Evolutionary conservation across 1,140 invertebrate species (phyloP).

Genomic region (Rhopalosiphum padi): DNA sequence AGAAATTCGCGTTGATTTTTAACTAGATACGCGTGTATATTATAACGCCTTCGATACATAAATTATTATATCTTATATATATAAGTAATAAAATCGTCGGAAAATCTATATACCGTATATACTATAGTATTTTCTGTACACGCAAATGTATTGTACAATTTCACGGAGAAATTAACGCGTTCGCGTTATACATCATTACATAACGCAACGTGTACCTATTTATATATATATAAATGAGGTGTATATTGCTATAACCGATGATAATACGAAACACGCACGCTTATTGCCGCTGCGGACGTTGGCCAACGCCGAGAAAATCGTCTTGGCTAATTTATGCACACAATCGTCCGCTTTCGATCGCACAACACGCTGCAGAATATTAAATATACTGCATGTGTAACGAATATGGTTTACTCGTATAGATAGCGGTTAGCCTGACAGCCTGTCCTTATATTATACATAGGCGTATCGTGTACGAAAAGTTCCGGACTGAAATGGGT

Average conservation of each 20-base stretch:
- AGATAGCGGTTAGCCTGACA: background rate
- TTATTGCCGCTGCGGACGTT: background rate
- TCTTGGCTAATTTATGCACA: background rate
- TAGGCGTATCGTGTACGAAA: background rate
- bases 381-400: too few species aligned
- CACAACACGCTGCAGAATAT: background rate
- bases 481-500: background rate
- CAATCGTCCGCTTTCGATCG: background rate
- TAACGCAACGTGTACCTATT: background rate
- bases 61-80: background rate
- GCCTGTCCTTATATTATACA: background rate
- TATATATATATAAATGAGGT: background rate
- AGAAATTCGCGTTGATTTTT: background rate
- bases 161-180: background rate
- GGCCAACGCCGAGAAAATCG: background rate
- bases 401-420: background rate
- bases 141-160: background rate
- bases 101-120: background rate
- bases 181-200: background rate
- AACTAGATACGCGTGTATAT: background rate
- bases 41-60: background rate
- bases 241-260: background rate
- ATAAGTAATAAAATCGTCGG: background rate
- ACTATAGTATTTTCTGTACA: background rate
- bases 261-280: background rate